Evolutionary conservation across 1,140 invertebrate genomes (phyloP).

Genomic region (Ceratoteleas bidentatus): DNA sequence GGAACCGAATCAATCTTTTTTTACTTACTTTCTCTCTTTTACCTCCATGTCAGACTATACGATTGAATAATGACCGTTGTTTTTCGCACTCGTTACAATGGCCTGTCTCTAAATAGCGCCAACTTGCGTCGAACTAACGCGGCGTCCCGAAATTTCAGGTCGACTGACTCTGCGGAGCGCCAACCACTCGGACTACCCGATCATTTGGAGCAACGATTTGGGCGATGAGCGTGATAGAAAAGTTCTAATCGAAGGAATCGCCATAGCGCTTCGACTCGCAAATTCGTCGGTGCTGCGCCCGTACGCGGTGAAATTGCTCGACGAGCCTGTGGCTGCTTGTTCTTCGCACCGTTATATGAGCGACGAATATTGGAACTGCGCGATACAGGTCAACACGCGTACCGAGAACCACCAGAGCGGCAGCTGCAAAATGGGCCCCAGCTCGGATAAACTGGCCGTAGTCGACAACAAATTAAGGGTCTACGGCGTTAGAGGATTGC

Average conservation of each 20-base stretch:
- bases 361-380: conserved; percentile 83
- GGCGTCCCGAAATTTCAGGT: conserved; percentile 83
- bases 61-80: too few relatives aligned
- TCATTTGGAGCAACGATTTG: conserved; percentile 84
- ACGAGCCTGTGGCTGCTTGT: conserved; percentile 58
- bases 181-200: conserved; percentile 82
- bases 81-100: too few relatives aligned
- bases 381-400: conserved; percentile 76
- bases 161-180: conserved; percentile 75
- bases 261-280: conserved; percentile 66
- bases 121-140: too few relatives aligned
- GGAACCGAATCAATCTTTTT: too few relatives aligned
- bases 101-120: too few relatives aligned
- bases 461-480: conserved; percentile 80
- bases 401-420: conserved; percentile 83
- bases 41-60: too few relatives aligned
- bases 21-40: too few relatives aligned
- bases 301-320: conserved; percentile 59
- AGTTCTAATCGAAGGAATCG: conserved; percentile 78
- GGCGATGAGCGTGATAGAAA: conserved; percentile 75
- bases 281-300: conserved; percentile 69
- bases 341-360: conserved; percentile 60
- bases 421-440: conserved; percentile 83
- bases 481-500: conserved; percentile 84
- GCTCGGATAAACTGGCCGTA: conserved; percentile 77